A percentile compares a stretch with the other conserved stretches of the same genome.
Evolutionary conservation across 2,888 invertebrate species (phyloP).

Genomic region (Eristalis pertinax): DNA sequence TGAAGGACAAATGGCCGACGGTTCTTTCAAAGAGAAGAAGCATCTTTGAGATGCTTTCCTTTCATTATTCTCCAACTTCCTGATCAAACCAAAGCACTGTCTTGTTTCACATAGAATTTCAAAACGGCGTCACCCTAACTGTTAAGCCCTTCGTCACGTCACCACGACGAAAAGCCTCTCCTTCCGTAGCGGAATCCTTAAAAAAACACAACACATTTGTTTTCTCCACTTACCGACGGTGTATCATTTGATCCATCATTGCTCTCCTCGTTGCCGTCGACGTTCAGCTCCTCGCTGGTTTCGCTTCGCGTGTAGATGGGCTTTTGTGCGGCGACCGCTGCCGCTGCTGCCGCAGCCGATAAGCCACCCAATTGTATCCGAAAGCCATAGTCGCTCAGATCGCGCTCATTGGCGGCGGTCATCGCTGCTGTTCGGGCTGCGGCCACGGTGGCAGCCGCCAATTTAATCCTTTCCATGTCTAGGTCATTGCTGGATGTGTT

Average conservation of each 20-base stretch:
- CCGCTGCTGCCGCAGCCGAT: constrained; percentile 80
- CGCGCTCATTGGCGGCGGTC: constrained; percentile 73
- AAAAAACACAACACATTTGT: background rate
- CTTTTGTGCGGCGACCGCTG: constrained; percentile 77
- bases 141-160: no score
- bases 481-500: constrained; percentile 74
- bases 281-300: constrained; percentile 81
- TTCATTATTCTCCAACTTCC: no score
- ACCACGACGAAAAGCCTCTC: no score
- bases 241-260: constrained; percentile 81
- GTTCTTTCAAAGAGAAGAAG: no score
- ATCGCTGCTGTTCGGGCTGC: constrained; percentile 74
- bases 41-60: no score
- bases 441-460: constrained; percentile 79
- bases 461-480: constrained; percentile 81
- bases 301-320: constrained; percentile 80
- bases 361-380: constrained; percentile 81
- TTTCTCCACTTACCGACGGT: constrained; percentile 80
- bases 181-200: no score
- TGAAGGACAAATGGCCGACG: no score
- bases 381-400: constrained; percentile 81
- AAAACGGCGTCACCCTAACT: no score
- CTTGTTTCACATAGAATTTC: no score
- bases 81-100: no score
- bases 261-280: constrained; percentile 81